Percentiles rank a stretch among this genome's conserved stretches.
phyloP scores from a whole-genome alignment of 2,797 vertebrate species.

The Schizopygopsis malacanthus region DNA sequence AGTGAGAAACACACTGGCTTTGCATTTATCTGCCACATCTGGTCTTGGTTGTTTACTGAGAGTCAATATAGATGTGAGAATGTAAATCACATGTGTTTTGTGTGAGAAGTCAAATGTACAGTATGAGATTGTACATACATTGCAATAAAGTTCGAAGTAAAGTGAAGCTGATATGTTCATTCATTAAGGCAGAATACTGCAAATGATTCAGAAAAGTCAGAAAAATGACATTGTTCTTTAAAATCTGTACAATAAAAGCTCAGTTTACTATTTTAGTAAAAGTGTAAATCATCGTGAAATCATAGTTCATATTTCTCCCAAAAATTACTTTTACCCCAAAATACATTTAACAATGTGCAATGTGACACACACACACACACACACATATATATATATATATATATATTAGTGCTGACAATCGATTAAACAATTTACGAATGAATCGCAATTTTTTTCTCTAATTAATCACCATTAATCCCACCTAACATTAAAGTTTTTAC shows the following conservation, averaged over 20 bases:
- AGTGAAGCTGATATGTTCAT: not conserved
- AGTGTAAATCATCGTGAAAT: not conserved
- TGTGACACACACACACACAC: not conserved
- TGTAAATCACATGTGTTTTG: conserved; percentile 27
- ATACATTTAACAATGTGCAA: not conserved
- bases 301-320: not conserved
- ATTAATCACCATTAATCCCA: no score
- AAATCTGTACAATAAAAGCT: not conserved
- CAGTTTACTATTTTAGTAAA: not conserved
- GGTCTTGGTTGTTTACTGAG: conserved; percentile 34
- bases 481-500: no score
- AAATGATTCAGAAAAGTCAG: no score
- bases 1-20: conserved; percentile 49
- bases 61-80: conserved; percentile 24
- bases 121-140: not conserved
- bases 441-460: no score
- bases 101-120: conserved; percentile 9
- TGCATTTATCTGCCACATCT: conserved; percentile 50
- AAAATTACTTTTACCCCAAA: not conserved
- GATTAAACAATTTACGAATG: no score
- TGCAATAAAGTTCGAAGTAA: not conserved
- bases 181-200: not conserved
- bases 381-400: no score
- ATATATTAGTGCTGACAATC: no score
- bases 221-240: not conserved